Evolutionary conservation across 2,888 invertebrate genomes (phyloP), one percentile per base, ranked within the genome.

Genomic region (Hofmannophila pseudospretella): DNA sequence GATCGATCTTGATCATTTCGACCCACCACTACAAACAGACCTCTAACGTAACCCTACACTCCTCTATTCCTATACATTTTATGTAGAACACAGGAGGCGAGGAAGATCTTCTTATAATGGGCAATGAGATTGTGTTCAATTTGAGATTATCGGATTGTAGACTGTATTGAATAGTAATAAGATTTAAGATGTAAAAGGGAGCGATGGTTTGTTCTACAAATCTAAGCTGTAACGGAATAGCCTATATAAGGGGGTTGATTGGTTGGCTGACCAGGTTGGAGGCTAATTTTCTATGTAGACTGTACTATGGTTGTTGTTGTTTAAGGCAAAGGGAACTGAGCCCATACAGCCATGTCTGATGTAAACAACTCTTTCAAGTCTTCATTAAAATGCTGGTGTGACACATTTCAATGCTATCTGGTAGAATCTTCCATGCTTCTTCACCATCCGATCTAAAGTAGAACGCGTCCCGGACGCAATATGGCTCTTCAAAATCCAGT

Each of bases 1-100:
- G 36, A 42, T 42, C 20, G 38, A 45, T 47, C 41, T 44, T 31
- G 36, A 12, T 20, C 7, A 20, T 34, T 10, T 27, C 7, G 34
- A 28, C 12, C 12, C n/a, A 13, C 35, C 16, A 35, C 13, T 22
- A n/a, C 13, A 19, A 9, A 10, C n/a, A 16, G 10, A 19, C 10
- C 30, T 19, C 16, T 16, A 10, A 4, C 1, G 8, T 9, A 9
- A 5, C 9, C 4, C 10, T 19, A 30, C 7, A 9, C 9, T 4
- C 19, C 30, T 19, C n/a, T 7, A 9, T 9, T 5, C 5, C 10
- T 7, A 13, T 19, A 9, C n/a, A 13, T 16, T 19, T 16, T 10
- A 16, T 4, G 9, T 19, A 9, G 7, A 30, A 30, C n/a, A n/a
- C 23, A 12, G 28, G 28, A 23, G 8, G 14, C 19, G 16, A 30